Evolutionary conservation across 37 sponge, comb jelly and placozoan genomes (phyloP).

Genomic region (Lycopodina hypogea): DNA sequence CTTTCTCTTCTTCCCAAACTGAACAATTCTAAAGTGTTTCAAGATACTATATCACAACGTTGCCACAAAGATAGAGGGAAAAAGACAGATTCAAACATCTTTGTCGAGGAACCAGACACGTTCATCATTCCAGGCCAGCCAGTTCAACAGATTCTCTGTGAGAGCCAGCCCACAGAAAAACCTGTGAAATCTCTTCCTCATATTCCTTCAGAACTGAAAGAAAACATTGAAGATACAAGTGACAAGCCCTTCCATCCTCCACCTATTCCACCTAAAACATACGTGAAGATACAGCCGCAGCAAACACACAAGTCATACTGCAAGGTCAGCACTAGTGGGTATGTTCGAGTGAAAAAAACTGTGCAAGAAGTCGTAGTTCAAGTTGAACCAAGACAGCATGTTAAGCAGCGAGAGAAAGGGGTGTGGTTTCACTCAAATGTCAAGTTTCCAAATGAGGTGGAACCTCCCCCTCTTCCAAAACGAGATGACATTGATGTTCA

Average conservation of each 20-base stretch:
- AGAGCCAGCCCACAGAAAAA: not conserved
- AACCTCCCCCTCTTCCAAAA: conserved; percentile 9
- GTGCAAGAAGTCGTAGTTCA: not conserved
- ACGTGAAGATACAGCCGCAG: not conserved
- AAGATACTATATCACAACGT: no score
- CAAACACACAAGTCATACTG: not conserved
- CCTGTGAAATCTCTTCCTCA: not conserved
- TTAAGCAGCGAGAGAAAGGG: not conserved
- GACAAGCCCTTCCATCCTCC: not conserved
- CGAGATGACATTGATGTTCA: not conserved
- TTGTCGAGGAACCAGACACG: not conserved
- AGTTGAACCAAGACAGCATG: not conserved
- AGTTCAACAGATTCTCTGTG: no score
- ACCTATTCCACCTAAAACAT: not conserved
- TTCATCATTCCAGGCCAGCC: conserved; percentile 2
- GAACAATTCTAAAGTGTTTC: not conserved
- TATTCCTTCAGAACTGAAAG: not conserved
- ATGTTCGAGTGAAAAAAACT: not conserved
- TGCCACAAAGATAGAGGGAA: not conserved
- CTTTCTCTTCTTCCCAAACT: not conserved
- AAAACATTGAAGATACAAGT: no score
- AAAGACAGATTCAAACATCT: conserved; percentile 1
- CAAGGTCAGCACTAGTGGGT: no score
- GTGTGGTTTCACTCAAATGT: not conserved
- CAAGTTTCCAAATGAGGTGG: conserved; percentile 5